Evolutionary conservation across 2,888 invertebrate genomes (phyloP), one percentile per base, ranked within the genome.

Genomic region (Teinopalpus imperialis): DNA sequence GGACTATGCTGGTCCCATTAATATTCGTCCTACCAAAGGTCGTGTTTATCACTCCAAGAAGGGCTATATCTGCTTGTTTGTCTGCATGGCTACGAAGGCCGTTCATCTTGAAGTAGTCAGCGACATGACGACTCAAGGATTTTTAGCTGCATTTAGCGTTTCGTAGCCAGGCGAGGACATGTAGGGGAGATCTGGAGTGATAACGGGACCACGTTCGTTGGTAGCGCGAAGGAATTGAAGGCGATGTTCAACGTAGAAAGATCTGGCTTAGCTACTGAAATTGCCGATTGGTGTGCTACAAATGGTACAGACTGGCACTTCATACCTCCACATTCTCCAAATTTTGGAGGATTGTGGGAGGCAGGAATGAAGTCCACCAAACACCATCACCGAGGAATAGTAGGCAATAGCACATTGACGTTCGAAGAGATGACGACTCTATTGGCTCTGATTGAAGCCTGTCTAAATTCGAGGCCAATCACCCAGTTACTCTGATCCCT

Each of bases 161-260:
- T 62, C 34, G 44, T 51, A 0, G 27, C 58, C 1, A 27, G 58
- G 7, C 43, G 59, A 31, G 60, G 58, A n/a, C 48, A 44, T 13
- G 52, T 50, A 12, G 27, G 12, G 3, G 51, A 58, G 0, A 1
- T 59, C 1, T 57, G 50, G 48, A 61, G 59, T 21, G 59, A 63
- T 30, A 61, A 63, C 23, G 57, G 52, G 1, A 54, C 55, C 0
- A 61, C 44, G 3, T 60, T 60, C 14, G 49, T 56, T 1, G 56
- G 56, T 3, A 53, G 53, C 21, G 30, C 39, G 1, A 37, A 36
- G 29, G 52, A 55, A 9, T 27, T 56, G 12, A 31, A 41, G 16
- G 8, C 24, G 0, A 24, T 57, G 10, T 32, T 42, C 1, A 6
- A 34, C 0, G 5, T 6, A 2, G 30, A 44, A 12, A 24, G 14